These are phyloP conservation scores for Euwallacea fornicatus DNA, from an alignment of 1,140 invertebrate species.

Conservation along the genomic window DNA sequence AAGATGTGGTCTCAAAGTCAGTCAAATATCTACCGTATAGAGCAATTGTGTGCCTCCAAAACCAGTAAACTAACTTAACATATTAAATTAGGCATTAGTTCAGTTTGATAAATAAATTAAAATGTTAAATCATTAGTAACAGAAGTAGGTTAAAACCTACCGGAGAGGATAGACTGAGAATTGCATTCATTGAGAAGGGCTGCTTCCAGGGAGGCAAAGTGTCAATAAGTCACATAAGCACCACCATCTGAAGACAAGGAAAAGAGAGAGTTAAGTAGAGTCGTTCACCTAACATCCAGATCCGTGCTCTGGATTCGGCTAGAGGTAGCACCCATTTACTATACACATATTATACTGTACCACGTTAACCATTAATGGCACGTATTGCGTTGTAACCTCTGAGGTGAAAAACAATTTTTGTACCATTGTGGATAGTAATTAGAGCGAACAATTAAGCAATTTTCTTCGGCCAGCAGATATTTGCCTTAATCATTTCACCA, in stretches of 20 bases:
- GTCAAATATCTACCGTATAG: too few relatives aligned
- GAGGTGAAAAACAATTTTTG: too few relatives aligned
- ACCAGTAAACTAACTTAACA: too few relatives aligned
- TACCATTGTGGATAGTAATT: slow-evolving; percentile 17
- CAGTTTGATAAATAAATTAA: too few relatives aligned
- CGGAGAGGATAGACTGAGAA: not conserved
- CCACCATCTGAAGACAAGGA: slow-evolving; percentile 11
- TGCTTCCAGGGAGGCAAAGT: not conserved
- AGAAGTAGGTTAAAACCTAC: slow-evolving; percentile 1
- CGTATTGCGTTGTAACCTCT: not conserved
- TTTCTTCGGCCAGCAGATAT: not conserved
- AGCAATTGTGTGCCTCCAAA: too few relatives aligned
- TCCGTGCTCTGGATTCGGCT: too few relatives aligned
- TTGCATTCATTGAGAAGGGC: not conserved
- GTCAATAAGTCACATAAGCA: slow-evolving; percentile 7
- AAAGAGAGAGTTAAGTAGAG: not conserved
- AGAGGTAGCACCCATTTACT: too few relatives aligned
- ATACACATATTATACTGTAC: not conserved
- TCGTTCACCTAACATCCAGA: not conserved
- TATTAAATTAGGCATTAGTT: too few relatives aligned
- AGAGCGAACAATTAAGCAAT: slow-evolving; percentile 24
- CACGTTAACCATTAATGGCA: not conserved
- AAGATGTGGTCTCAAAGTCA: too few relatives aligned
- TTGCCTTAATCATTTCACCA: slow-evolving; percentile 13
- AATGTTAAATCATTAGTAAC: not conserved